These are phyloP conservation scores for Alces alces DNA, from an alignment of 2,113 vertebrate genomes.

Conservation along the genomic window DNA sequence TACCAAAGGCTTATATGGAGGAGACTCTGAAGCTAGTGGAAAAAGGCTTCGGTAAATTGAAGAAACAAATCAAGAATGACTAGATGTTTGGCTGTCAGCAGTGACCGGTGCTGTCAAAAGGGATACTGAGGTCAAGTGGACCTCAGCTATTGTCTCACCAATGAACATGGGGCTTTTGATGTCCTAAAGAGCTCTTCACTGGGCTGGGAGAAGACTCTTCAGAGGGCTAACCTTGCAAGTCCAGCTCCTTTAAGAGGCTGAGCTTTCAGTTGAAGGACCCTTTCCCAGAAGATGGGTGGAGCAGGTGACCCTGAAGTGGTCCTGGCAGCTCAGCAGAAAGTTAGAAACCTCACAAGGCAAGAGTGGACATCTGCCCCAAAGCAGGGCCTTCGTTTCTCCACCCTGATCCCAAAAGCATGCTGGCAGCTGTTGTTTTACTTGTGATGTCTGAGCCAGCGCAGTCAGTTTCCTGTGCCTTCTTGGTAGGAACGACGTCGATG, in stretches of 20 bases:
- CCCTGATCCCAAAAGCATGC: background rate
- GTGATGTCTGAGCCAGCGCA: background rate
- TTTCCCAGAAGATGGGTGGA: background rate
- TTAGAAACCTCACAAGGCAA: background rate
- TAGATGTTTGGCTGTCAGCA: conserved; percentile 86
- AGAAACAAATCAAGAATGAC: conserved; percentile 91
- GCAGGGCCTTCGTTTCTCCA: background rate
- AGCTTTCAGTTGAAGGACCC: background rate
- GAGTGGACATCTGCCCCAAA: background rate
- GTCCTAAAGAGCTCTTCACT: background rate
- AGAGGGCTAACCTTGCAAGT: background rate
- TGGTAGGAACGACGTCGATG: background rate
- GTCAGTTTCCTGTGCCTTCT: background rate
- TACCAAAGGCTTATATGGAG: conserved; percentile 88
- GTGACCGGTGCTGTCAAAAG: conserved; percentile 91
- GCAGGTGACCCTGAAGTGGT: background rate
- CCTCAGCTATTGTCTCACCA: background rate
- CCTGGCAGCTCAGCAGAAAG: background rate
- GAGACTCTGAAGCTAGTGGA: conserved; percentile 90
- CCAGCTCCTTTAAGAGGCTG: background rate
- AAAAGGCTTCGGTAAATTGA: conserved; percentile 89
- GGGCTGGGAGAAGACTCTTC: background rate
- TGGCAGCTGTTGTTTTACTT: background rate
- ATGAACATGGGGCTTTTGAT: background rate
- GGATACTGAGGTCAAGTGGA: background rate